A percentile compares a stretch with the other conserved stretches of the same genome.
These are phyloP conservation scores for Nasonia giraulti DNA, from an alignment of 1,140 invertebrate species.

Conservation along the genomic window DNA sequence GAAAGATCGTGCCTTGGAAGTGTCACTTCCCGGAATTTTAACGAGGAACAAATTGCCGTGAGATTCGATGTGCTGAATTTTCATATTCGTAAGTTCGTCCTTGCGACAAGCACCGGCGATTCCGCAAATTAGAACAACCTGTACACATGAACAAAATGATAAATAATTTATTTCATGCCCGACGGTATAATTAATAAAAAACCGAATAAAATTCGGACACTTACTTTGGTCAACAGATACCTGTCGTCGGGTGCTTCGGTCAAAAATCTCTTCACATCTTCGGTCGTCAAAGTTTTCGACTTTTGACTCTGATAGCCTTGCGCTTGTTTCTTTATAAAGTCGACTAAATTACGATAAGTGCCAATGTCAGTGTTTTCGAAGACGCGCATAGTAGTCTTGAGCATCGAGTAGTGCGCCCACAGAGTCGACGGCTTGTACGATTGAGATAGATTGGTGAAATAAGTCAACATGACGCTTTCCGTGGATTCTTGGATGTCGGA, in stretches of 20 bases:
- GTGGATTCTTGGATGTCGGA: neutral
- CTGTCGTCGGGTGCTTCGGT: neutral
- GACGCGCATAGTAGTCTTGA: neutral
- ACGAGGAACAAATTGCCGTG: conserved; percentile 47
- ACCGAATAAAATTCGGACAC: neutral
- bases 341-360: neutral
- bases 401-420: neutral
- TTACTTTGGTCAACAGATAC: neutral
- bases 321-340: neutral
- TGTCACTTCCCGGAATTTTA: conserved; percentile 48
- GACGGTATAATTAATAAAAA: neutral
- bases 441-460: neutral
- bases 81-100: conserved; percentile 52
- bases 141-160: neutral
- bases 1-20: conserved; percentile 47
- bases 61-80: conserved; percentile 52
- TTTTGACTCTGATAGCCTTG: neutral
- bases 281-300: neutral
- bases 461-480: neutral
- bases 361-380: neutral
- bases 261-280: neutral
- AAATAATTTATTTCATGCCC: neutral
- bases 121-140: conserved; percentile 44
- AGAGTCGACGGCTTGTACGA: neutral
- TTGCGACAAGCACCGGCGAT: conserved; percentile 19